Evolutionary conservation across 2,113 vertebrate genomes (phyloP).

Genomic region (Galbula dea): DNA sequence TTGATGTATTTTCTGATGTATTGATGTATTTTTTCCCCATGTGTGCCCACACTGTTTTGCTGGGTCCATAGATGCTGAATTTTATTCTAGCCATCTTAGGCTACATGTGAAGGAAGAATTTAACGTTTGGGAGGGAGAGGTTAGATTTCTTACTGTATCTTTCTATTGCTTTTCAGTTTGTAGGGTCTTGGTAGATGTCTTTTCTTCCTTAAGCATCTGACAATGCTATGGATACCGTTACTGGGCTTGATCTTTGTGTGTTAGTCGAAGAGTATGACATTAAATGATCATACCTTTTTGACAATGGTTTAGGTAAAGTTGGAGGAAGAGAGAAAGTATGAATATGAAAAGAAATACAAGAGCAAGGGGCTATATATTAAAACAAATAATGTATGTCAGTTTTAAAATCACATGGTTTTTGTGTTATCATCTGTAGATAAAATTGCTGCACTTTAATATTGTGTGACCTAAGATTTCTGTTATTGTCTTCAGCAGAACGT

Average conservation of each 20-base stretch:
- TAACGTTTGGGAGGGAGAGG: background rate
- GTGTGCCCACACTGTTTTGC: background rate
- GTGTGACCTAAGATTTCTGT: slow-evolving; percentile 1
- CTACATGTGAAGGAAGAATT: background rate
- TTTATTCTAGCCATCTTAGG: background rate
- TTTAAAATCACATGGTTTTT: background rate
- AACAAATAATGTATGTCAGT: background rate
- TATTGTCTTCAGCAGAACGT: slow-evolving; percentile 77
- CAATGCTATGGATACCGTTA: fast-evolving
- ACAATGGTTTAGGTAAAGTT: background rate
- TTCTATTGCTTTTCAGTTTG: background rate
- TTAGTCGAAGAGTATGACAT: background rate
- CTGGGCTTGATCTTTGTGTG: background rate
- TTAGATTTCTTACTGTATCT: background rate
- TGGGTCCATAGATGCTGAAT: background rate
- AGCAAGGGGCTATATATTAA: background rate
- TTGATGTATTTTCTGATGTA: background rate
- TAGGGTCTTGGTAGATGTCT: background rate
- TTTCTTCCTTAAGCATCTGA: background rate
- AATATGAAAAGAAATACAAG: background rate
- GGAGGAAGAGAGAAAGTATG: background rate
- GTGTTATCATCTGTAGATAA: background rate
- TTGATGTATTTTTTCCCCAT: background rate
- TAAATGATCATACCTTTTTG: background rate
- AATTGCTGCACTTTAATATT: background rate